Evolutionary conservation across 1,140 invertebrate species (phyloP).

Genomic region (Octopus sinensis): DNA sequence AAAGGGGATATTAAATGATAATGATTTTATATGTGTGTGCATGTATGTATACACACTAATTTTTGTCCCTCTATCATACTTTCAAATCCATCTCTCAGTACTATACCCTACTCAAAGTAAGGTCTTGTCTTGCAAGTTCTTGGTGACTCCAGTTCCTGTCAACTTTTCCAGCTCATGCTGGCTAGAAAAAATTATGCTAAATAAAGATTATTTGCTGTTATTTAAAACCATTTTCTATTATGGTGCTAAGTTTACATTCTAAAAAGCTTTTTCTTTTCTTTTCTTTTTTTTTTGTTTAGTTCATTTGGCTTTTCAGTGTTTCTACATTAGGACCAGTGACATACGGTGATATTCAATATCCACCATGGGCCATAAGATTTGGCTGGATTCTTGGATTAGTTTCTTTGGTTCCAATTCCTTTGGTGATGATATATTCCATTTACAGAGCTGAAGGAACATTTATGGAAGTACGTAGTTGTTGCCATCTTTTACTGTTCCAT

Average conservation of each 20-base stretch:
- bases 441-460: slow-evolving; percentile 29
- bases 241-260: neutral
- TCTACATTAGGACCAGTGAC: slow-evolving; percentile 41
- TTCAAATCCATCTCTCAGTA: neutral
- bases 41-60: neutral
- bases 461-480: slow-evolving; percentile 25
- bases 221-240: neutral
- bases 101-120: neutral
- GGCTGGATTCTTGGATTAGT: slow-evolving; percentile 44
- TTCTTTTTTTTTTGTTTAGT: slow-evolving; percentile 30
- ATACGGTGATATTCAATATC: slow-evolving; percentile 50
- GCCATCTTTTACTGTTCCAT: neutral
- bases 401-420: slow-evolving; percentile 36
- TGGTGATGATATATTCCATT: slow-evolving; percentile 27
- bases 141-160: neutral
- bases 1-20: too few relatives aligned
- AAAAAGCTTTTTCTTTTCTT: neutral
- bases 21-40: too few relatives aligned
- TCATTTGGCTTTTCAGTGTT: slow-evolving; percentile 48
- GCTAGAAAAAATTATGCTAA: neutral
- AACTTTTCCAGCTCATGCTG: neutral
- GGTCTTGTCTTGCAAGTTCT: neutral
- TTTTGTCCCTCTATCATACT: neutral
- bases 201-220: neutral
- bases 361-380: slow-evolving; percentile 50